phyloP scores from a whole-genome alignment of 2,888 invertebrate species.

The Tolmerus cingulatus region DNA sequence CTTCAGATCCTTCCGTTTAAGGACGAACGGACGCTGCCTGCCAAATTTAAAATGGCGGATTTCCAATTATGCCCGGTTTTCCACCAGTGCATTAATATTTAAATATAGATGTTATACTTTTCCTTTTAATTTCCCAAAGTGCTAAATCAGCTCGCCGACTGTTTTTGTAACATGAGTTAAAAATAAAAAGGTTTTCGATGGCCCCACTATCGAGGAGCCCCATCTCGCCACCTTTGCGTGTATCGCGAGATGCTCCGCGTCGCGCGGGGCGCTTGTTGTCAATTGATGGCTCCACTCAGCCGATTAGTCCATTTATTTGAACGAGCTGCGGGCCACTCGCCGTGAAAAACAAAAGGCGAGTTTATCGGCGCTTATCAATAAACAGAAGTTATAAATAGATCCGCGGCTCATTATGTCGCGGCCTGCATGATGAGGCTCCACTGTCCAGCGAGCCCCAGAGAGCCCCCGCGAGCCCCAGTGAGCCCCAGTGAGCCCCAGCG shows the following conservation, averaged over 20 bases:
- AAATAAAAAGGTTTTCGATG: neutral
- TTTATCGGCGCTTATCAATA: constrained; percentile 38
- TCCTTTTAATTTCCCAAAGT: too few species aligned
- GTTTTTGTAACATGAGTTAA: neutral
- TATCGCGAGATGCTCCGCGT: neutral
- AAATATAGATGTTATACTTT: too few species aligned
- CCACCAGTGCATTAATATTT: too few species aligned
- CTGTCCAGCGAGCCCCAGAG: neutral
- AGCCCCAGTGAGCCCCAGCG: neutral
- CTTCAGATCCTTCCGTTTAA: too few species aligned
- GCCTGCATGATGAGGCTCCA: neutral
- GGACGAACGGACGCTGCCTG: too few species aligned
- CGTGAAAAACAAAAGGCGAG: neutral
- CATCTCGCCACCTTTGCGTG: neutral
- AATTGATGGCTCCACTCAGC: constrained; percentile 5
- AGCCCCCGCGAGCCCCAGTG: too few species aligned
- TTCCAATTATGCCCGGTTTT: too few species aligned
- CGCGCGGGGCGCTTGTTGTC: neutral
- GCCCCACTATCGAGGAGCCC: neutral
- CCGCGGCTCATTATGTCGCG: constrained; percentile 20
- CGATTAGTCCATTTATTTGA: constrained; percentile 1
- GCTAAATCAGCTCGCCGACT: too few species aligned
- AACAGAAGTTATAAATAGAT: constrained; percentile 30
- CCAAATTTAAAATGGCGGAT: too few species aligned
- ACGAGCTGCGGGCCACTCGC: neutral